Percentiles rank a stretch among this genome's conserved stretches.
phyloP scores from a whole-genome alignment of 2,113 vertebrate species.

The Osmerus eperlanus region DNA sequence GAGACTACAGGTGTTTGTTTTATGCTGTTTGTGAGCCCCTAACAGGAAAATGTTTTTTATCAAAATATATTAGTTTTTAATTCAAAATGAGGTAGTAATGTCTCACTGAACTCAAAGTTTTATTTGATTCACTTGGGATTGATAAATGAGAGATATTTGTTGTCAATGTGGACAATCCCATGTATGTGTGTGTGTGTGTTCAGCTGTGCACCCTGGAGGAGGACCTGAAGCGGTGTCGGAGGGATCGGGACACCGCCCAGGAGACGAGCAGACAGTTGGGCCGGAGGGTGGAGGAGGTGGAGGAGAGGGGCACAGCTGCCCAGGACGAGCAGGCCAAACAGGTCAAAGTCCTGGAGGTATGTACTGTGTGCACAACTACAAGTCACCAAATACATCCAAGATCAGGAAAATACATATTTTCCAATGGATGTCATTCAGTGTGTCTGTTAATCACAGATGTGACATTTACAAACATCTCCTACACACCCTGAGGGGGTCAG shows the following conservation, averaged over 20 bases:
- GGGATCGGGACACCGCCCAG: constrained; percentile 82
- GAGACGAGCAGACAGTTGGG: constrained; percentile 80
- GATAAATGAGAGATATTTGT: too few relatives aligned
- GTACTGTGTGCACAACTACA: neutral
- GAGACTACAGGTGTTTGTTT: too few relatives aligned
- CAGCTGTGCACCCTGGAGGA: constrained; percentile 85
- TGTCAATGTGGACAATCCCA: too few relatives aligned
- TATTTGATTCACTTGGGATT: neutral
- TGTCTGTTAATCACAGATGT: too few relatives aligned
- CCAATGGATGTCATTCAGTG: neutral
- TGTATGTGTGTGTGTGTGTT: constrained; percentile 38
- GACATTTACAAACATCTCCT: neutral
- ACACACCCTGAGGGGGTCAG: neutral
- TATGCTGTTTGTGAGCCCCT: too few relatives aligned
- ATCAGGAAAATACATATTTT: neutral
- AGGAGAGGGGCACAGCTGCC: constrained; percentile 74
- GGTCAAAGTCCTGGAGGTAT: constrained; percentile 88
- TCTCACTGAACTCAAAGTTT: neutral
- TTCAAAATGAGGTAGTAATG: too few relatives aligned
- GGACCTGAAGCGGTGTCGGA: constrained; percentile 76
- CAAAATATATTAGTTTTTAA: too few relatives aligned
- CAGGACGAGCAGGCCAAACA: constrained; percentile 81
- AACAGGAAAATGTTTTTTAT: too few relatives aligned
- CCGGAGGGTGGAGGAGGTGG: constrained; percentile 81
- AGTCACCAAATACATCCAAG: neutral